Conservation (phyloP, 2,888 invertebrate genomes). For the Nomada hirtipes region DNA sequence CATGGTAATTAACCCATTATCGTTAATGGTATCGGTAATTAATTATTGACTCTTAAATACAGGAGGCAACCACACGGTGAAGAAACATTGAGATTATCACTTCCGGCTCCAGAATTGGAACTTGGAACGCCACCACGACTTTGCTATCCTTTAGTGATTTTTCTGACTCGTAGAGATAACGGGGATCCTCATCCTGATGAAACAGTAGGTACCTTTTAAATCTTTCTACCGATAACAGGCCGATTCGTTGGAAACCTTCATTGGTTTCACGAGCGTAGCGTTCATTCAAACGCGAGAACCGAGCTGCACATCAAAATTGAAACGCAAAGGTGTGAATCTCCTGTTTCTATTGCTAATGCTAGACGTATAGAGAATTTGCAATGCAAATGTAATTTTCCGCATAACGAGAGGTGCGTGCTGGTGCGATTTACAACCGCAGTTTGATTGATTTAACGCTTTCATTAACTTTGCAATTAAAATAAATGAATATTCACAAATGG, state of each 20-base stretch:
- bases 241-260: not conserved
- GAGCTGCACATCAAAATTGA: not conserved
- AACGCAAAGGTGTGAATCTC: too few species aligned
- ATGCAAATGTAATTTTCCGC: not conserved
- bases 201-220: constrained; percentile 86
- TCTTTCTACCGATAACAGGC: not conserved
- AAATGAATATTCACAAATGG: not conserved
- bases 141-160: constrained; percentile 92
- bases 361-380: not conserved
- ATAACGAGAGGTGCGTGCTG: not conserved
- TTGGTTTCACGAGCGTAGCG: not conserved
- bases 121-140: constrained; percentile 90
- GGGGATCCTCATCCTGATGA: constrained; percentile 90
- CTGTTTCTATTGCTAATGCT: not conserved
- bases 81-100: constrained; percentile 87
- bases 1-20: not conserved
- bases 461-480: not conserved
- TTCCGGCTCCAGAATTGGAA: constrained; percentile 87
- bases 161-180: constrained; percentile 89
- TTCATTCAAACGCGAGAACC: not conserved
- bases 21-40: not conserved
- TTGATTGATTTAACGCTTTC: not conserved
- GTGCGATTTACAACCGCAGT: not conserved
- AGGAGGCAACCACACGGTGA: constrained; percentile 90
- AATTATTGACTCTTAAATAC: constrained; percentile 53